These are phyloP conservation scores for Saxidomus purpurata DNA, from an alignment of 1,140 invertebrate species.

Conservation along the genomic window DNA sequence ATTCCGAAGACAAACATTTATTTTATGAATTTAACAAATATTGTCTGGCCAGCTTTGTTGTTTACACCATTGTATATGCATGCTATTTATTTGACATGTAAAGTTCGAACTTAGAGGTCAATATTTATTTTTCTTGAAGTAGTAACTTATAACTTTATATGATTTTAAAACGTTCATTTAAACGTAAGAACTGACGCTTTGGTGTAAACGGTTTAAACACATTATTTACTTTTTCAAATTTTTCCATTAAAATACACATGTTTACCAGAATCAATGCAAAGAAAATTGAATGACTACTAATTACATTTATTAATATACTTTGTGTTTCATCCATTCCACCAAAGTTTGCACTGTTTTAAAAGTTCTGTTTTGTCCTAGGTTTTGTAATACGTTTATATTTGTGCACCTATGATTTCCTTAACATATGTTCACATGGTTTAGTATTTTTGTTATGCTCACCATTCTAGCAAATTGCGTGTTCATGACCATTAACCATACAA, in stretches of 20 bases:
- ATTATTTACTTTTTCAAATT: too few species aligned
- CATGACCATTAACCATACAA: slow-evolving; percentile 90
- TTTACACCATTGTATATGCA: neutral
- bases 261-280: too few species aligned
- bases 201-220: too few species aligned
- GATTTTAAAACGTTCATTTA: neutral
- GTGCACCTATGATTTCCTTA: slow-evolving; percentile 72
- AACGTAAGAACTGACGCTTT: neutral
- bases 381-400: slow-evolving; percentile 26
- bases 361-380: slow-evolving; percentile 2
- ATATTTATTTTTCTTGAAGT: neutral
- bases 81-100: neutral
- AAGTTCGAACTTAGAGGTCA: neutral
- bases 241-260: too few species aligned
- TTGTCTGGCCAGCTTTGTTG: too few species aligned
- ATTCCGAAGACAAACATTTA: too few species aligned
- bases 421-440: slow-evolving; percentile 90
- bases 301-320: too few species aligned
- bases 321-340: neutral
- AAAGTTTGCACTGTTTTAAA: neutral
- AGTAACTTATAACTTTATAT: neutral
- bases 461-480: slow-evolving; percentile 99
- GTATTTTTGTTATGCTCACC: slow-evolving; percentile 97
- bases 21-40: too few species aligned
- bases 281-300: too few species aligned